A percentile compares a stretch with the other conserved stretches of the same genome.
Evolutionary conservation across 2,113 vertebrate genomes (phyloP).

Genomic region (Chaenocephalus aceratus): DNA sequence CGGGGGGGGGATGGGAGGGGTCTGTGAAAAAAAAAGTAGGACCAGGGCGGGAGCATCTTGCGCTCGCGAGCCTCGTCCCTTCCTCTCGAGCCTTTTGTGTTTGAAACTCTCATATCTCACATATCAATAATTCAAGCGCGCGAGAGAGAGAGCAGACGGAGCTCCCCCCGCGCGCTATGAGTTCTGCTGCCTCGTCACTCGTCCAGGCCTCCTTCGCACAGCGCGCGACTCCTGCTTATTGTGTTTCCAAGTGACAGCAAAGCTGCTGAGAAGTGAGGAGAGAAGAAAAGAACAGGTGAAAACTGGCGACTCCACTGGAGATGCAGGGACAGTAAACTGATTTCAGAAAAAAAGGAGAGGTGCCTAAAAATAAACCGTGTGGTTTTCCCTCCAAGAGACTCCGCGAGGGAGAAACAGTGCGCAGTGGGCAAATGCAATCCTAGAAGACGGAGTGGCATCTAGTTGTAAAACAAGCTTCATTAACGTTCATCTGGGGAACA

Average conservation of each 20-base stretch:
- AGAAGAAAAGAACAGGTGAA: slow-evolving; percentile 37
- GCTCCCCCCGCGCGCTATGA: slow-evolving; percentile 84
- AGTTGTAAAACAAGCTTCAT: neutral
- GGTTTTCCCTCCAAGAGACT: neutral
- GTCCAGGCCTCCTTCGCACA: slow-evolving; percentile 81
- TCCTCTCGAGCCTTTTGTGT: slow-evolving; percentile 85
- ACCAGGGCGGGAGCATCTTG: slow-evolving; percentile 71
- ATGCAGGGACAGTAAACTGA: neutral
- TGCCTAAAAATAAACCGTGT: slow-evolving; percentile 8
- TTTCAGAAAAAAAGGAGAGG: slow-evolving; percentile 11
- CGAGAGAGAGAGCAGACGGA: slow-evolving; percentile 82
- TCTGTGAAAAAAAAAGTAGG: slow-evolving; percentile 38
- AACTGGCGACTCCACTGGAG: slow-evolving; percentile 31
- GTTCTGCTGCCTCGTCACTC: slow-evolving; percentile 79
- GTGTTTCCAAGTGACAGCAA: slow-evolving; percentile 75
- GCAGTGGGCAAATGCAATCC: neutral
- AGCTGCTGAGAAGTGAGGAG: slow-evolving; percentile 57
- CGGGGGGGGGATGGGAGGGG: slow-evolving; percentile 54
- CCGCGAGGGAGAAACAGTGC: slow-evolving; percentile 22
- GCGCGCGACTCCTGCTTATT: slow-evolving; percentile 66
- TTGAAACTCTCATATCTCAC: slow-evolving; percentile 86
- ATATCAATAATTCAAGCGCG: slow-evolving; percentile 89
- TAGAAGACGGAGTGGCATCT: slow-evolving; percentile 10
- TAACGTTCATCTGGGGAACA: slow-evolving; percentile 1
- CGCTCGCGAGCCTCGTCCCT: slow-evolving; percentile 70